A percentile compares a stretch with the other conserved stretches of the same genome.
phyloP scores from a whole-genome alignment of 2,888 invertebrate genomes.

The Steinernema hermaphroditum region DNA sequence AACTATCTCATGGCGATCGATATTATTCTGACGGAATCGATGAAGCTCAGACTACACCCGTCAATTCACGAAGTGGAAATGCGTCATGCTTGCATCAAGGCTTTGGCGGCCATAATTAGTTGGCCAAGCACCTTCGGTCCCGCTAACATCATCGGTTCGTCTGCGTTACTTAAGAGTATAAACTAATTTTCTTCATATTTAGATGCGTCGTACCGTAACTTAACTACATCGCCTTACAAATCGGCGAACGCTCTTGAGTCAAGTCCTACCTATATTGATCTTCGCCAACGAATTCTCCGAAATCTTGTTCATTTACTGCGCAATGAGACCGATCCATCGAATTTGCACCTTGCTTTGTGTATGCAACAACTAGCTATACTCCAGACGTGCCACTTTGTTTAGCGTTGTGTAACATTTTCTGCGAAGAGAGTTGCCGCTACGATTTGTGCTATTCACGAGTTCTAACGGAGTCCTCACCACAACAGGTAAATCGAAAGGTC shows the following conservation, averaged over 20 bases:
- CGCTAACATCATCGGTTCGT: slow-evolving; percentile 38
- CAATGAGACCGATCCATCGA: slow-evolving; percentile 81
- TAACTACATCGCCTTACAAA: slow-evolving; percentile 14
- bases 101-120: slow-evolving; percentile 85
- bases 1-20: slow-evolving; percentile 86
- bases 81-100: slow-evolving; percentile 86
- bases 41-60: slow-evolving; percentile 64
- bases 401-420: slow-evolving; percentile 51
- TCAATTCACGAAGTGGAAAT: slow-evolving; percentile 71
- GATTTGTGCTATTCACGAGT: slow-evolving; percentile 41
- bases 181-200: neutral
- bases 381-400: slow-evolving; percentile 3
- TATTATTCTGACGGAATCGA: slow-evolving; percentile 79
- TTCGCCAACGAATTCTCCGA: slow-evolving; percentile 75
- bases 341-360: slow-evolving; percentile 83
- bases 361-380: slow-evolving; percentile 32
- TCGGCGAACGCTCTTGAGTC: slow-evolving; percentile 37
- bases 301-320: slow-evolving; percentile 80
- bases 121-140: slow-evolving; percentile 86
- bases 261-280: slow-evolving; percentile 71
- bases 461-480: slow-evolving; percentile 2
- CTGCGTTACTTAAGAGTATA: neutral
- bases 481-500: slow-evolving; percentile 4
- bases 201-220: slow-evolving; percentile 10
- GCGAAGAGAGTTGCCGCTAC: slow-evolving; percentile 52